Evolutionary conservation across 2,888 invertebrate species (phyloP).

Genomic region (Sphaerophoria taeniata): DNA sequence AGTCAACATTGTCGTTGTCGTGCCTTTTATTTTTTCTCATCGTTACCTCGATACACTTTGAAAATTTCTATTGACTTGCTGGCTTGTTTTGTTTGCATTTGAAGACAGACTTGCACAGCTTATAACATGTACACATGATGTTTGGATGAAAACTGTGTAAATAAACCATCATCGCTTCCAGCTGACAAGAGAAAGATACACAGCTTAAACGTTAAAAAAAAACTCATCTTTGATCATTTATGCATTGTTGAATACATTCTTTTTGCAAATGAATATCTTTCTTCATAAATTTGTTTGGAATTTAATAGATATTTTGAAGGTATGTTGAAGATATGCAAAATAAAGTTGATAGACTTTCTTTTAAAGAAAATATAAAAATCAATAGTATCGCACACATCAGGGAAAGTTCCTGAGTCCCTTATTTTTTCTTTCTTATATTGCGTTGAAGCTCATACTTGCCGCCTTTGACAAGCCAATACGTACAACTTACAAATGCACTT

Average conservation of each 20-base stretch:
- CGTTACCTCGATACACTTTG: constrained; percentile 56
- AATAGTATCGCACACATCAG: no score
- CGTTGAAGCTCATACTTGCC: background rate
- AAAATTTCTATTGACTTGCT: constrained; percentile 65
- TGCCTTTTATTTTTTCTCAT: background rate
- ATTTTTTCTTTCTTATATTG: no score
- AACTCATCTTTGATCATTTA: constrained; percentile 63
- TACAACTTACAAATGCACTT: background rate
- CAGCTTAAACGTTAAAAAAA: constrained; percentile 2
- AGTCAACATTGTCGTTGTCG: background rate
- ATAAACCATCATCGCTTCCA: constrained; percentile 63
- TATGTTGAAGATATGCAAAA: background rate
- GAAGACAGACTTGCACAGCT: constrained; percentile 30
- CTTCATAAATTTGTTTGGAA: background rate
- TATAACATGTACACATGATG: constrained; percentile 15
- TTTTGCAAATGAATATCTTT: constrained; percentile 34
- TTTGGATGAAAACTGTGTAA: constrained; percentile 68
- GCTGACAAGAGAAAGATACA: constrained; percentile 64
- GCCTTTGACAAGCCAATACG: background rate
- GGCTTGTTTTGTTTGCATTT: constrained; percentile 54
- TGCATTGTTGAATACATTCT: constrained; percentile 68
- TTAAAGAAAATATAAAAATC: no score
- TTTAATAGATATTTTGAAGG: background rate
- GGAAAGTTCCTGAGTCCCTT: no score
- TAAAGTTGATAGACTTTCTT: background rate